These are phyloP conservation scores for Vidua macroura DNA, from an alignment of 2,113 vertebrate genomes.

Conservation along the genomic window DNA sequence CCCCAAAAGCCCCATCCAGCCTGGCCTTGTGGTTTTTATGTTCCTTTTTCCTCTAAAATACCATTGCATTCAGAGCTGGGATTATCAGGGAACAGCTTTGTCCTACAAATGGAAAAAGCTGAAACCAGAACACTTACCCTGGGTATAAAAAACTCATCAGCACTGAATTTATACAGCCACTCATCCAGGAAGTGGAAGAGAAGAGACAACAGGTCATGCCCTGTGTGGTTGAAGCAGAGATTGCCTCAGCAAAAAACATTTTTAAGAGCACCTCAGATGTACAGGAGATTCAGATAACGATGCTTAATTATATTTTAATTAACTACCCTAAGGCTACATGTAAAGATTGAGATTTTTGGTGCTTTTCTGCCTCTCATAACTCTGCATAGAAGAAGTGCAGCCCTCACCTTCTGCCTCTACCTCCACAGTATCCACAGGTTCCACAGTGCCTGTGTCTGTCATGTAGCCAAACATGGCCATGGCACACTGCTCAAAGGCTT, in stretches of 20 bases:
- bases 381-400: accelerated
- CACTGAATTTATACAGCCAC: slow-evolving; percentile 96
- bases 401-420: slow-evolving; percentile 86
- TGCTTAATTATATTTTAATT: not conserved
- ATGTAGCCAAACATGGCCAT: slow-evolving; percentile 99
- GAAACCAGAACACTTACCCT: slow-evolving; percentile 76
- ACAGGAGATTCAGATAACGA: not conserved
- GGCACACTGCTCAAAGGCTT: slow-evolving; percentile 94
- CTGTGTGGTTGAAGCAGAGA: slow-evolving; percentile 66
- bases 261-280: not conserved
- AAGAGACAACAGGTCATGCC: slow-evolving; percentile 90
- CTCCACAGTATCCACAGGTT: slow-evolving; percentile 85
- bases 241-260: not conserved
- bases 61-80: not conserved
- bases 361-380: not conserved
- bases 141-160: slow-evolving; percentile 90
- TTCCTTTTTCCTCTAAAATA: not conserved
- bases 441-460: slow-evolving; percentile 93
- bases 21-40: not conserved
- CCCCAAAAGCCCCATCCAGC: not conserved
- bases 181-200: slow-evolving; percentile 95
- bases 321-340: not conserved
- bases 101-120: not conserved
- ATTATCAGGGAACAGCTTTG: not conserved
- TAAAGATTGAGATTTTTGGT: not conserved